Evolutionary conservation across 2,797 vertebrate species (phyloP).

Genomic region (Petrocephalus schoutedeni): DNA sequence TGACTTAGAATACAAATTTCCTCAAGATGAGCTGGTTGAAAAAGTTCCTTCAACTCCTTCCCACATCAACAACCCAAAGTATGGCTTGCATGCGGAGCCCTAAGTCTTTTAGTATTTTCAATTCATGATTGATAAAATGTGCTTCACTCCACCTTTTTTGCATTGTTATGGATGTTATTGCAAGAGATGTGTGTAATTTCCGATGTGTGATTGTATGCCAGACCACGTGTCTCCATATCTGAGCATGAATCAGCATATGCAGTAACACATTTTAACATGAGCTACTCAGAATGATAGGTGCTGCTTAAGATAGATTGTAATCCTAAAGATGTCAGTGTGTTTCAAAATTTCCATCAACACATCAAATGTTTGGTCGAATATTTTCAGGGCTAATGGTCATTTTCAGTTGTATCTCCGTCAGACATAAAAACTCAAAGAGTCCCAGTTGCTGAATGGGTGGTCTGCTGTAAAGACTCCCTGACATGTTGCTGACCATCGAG

Average conservation of each 20-base stretch:
- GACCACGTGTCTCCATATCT: neutral
- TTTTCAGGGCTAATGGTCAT: neutral
- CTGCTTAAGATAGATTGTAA: neutral
- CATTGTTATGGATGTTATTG: neutral
- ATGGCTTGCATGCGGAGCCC: neutral
- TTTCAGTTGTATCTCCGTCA: neutral
- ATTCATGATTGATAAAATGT: neutral
- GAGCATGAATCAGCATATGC: neutral
- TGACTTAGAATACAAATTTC: neutral
- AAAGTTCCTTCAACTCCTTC: slow-evolving; percentile 6
- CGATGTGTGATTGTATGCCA: neutral
- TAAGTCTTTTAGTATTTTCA: neutral
- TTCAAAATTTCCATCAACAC: neutral
- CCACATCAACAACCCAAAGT: neutral
- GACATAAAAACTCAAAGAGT: no score
- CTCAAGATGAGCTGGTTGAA: neutral
- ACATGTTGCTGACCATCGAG: no score
- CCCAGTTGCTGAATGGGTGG: no score
- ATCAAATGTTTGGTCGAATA: neutral
- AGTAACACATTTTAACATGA: neutral
- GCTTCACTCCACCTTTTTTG: neutral
- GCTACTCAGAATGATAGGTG: neutral
- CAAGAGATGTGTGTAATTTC: neutral
- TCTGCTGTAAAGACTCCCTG: no score
- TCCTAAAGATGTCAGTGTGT: neutral